Evolutionary conservation across 64 coral and sea anemone genomes (phyloP).

Genomic region (Exaiptasia diaphana): DNA sequence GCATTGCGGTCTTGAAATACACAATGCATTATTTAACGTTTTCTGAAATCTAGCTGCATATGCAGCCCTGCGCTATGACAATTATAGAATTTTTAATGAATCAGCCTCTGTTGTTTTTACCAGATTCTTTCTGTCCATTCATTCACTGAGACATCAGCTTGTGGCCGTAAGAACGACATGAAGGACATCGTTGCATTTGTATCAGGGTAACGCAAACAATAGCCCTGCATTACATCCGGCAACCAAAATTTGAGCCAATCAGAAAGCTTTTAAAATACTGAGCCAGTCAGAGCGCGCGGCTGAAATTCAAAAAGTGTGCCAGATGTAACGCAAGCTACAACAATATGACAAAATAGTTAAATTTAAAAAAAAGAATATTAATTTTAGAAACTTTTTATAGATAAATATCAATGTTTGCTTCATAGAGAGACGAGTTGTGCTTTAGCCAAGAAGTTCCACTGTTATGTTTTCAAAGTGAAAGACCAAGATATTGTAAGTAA

Average conservation of each 20-base stretch:
- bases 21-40: too few species aligned
- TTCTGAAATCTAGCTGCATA: too few species aligned
- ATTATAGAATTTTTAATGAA: too few species aligned
- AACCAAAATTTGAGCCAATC: too few species aligned
- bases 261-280: too few species aligned
- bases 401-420: not conserved
- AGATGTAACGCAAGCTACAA: too few species aligned
- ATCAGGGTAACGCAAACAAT: constrained; percentile 67
- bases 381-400: not conserved
- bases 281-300: too few species aligned
- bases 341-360: too few species aligned
- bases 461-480: constrained; percentile 78
- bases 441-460: constrained; percentile 76
- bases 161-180: constrained; percentile 65
- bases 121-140: constrained; percentile 77
- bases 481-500: constrained; percentile 72
- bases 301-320: too few species aligned
- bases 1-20: too few species aligned
- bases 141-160: constrained; percentile 85
- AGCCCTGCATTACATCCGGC: too few species aligned
- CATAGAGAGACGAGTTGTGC: constrained; percentile 73
- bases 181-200: constrained; percentile 85
- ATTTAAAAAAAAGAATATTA: not conserved
- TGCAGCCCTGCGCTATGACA: too few species aligned
- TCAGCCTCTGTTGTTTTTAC: not conserved